Conservation (phyloP, 2,113 vertebrate species). For the Plecturocebus donacophilus region DNA sequence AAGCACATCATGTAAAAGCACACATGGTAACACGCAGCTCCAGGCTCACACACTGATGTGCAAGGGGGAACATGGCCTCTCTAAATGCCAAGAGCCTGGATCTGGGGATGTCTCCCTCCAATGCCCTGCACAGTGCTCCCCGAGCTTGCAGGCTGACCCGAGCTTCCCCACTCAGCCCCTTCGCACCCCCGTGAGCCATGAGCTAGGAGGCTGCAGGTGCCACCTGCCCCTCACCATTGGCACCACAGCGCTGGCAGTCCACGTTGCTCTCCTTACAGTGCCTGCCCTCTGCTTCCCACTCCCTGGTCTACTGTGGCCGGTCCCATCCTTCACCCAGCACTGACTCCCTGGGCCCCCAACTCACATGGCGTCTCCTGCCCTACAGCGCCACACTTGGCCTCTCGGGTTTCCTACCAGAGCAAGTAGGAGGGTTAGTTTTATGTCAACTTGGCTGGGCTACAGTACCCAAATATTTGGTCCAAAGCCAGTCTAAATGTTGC, state of each 20-base stretch:
- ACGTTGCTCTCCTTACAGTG: neutral
- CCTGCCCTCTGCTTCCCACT: neutral
- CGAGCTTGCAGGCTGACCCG: too few relatives aligned
- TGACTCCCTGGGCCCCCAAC: neutral
- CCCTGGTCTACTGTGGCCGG: neutral
- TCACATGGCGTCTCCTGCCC: neutral
- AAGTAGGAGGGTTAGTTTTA: neutral
- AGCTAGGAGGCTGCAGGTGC: neutral
- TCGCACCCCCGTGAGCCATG: neutral
- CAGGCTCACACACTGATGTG: neutral
- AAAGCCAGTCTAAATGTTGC: neutral
- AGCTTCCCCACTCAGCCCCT: neutral
- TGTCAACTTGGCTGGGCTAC: neutral
- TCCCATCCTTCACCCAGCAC: neutral
- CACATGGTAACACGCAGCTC: neutral
- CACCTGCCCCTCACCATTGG: neutral
- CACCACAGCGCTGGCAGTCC: neutral
- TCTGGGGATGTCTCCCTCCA: neutral
- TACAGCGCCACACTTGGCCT: neutral
- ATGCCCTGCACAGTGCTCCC: neutral
- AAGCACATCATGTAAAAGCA: neutral
- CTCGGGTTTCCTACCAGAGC: neutral
- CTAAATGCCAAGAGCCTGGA: neutral
- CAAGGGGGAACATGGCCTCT: rapidly evolving
- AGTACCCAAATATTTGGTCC: neutral